Percentiles rank a stretch among this genome's conserved stretches.
Conservation (phyloP, 2,113 vertebrate genomes). For the Lophura nycthemera region DNA sequence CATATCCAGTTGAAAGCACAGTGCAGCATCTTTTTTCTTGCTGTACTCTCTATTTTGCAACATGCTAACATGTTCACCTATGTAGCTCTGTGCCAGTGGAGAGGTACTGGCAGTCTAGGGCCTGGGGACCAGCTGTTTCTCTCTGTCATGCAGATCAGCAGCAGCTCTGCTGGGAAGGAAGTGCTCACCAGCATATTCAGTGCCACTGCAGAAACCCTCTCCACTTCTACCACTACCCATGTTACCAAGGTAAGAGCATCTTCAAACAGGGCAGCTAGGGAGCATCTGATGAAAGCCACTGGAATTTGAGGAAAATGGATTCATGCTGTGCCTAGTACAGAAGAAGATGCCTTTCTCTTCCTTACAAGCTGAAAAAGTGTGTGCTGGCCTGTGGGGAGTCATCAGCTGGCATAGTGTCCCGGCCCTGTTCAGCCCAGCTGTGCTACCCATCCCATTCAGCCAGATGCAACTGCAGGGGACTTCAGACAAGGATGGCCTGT, state of each 20-base stretch:
- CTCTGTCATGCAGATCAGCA: slow-evolving; percentile 71
- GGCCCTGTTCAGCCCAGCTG: background rate
- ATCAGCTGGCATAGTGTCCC: rapidly evolving
- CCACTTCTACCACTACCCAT: slow-evolving; percentile 97
- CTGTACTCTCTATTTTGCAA: background rate
- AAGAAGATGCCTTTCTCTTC: background rate
- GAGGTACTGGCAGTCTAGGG: background rate
- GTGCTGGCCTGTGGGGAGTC: background rate
- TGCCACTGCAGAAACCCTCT: slow-evolving; percentile 90
- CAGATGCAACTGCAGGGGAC: background rate
- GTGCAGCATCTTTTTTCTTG: background rate
- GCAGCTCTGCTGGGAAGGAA: slow-evolving; percentile 73
- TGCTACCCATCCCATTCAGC: background rate
- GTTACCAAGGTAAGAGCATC: slow-evolving; percentile 92
- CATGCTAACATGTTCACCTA: background rate
- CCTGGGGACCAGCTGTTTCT: background rate
- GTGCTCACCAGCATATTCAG: slow-evolving; percentile 81
- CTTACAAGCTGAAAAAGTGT: background rate
- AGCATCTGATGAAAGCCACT: background rate
- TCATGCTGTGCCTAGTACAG: background rate
- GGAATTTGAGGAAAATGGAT: background rate
- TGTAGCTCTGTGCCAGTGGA: background rate
- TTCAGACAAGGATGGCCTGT: background rate
- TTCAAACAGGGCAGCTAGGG: rapidly evolving
- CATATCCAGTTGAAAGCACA: background rate